phyloP scores from a whole-genome alignment of 2,888 invertebrate genomes.

The Eurois occulta region DNA sequence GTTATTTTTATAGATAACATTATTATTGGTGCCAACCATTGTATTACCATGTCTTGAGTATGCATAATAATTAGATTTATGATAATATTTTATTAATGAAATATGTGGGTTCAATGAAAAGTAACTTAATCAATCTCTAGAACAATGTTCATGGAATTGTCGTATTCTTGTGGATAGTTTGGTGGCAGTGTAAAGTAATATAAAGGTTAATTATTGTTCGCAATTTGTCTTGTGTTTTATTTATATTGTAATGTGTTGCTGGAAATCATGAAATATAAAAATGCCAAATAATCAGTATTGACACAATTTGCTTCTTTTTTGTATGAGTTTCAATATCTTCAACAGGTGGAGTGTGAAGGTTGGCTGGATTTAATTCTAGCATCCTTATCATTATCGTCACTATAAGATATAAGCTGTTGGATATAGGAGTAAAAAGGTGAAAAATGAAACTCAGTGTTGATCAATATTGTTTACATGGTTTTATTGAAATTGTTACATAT shows the following conservation, averaged over 20 bases:
- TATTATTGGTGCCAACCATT: slow-evolving; percentile 17
- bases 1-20: background rate
- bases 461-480: slow-evolving; percentile 89
- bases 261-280: background rate
- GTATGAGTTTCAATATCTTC: slow-evolving; percentile 59
- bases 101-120: slow-evolving; percentile 28
- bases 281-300: background rate
- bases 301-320: slow-evolving; percentile 1
- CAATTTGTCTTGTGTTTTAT: slow-evolving; percentile 43
- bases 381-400: slow-evolving; percentile 71
- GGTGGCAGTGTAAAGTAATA: slow-evolving; percentile 59
- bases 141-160: slow-evolving; percentile 24
- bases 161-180: slow-evolving; percentile 45
- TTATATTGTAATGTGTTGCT: slow-evolving; percentile 13
- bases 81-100: slow-evolving; percentile 30
- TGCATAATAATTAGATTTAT: slow-evolving; percentile 31
- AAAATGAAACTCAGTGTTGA: slow-evolving; percentile 79
- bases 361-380: slow-evolving; percentile 77
- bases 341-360: slow-evolving; percentile 81
- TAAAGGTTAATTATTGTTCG: slow-evolving; percentile 47
- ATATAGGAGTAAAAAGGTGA: slow-evolving; percentile 49
- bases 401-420: slow-evolving; percentile 65
- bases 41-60: slow-evolving; percentile 15
- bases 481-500: slow-evolving; percentile 90
- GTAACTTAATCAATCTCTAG: slow-evolving; percentile 45